Evolutionary conservation across 2,888 invertebrate genomes (phyloP).

Genomic region (Drosophila putrida): DNA sequence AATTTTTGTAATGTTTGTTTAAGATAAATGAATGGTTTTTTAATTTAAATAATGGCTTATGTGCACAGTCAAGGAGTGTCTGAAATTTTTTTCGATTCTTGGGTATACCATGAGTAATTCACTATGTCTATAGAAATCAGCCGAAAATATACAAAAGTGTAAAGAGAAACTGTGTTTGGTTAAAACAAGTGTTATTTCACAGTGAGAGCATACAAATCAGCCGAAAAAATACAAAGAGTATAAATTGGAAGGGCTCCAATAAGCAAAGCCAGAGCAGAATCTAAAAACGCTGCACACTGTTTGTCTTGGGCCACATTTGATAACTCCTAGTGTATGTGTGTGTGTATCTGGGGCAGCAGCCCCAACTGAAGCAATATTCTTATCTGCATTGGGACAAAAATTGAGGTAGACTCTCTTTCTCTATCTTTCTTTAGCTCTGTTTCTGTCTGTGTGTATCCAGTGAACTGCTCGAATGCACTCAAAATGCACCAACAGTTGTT

Average conservation of each 20-base stretch:
- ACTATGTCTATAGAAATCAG: too few relatives aligned
- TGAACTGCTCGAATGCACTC: constrained; percentile 54
- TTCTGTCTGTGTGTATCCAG: constrained; percentile 32
- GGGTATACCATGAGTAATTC: too few relatives aligned
- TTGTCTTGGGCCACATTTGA: constrained; percentile 57
- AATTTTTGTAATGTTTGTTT: too few relatives aligned
- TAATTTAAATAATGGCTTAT: too few relatives aligned
- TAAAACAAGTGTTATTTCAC: neutral
- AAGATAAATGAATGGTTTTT: too few relatives aligned
- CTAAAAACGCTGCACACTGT: constrained; percentile 50
- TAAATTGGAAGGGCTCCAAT: constrained; percentile 42
- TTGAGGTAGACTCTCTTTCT: constrained; percentile 40
- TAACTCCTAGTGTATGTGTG: constrained; percentile 13
- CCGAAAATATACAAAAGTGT: too few relatives aligned
- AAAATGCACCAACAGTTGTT: constrained; percentile 63
- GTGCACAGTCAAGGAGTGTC: too few relatives aligned
- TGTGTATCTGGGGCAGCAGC: constrained; percentile 38
- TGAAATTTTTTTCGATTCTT: too few relatives aligned
- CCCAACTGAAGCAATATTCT: constrained; percentile 68
- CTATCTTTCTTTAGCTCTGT: neutral
- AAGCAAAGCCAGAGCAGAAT: constrained; percentile 26
- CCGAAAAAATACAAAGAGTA: constrained; percentile 3
- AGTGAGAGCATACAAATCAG: constrained; percentile 24
- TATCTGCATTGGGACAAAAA: constrained; percentile 78
- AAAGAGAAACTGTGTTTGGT: neutral